Evolutionary conservation across 92 coral and sea anemone species (phyloP), one percentile per base, ranked within the genome.

Genomic region (Umimayanthus kanabou): DNA sequence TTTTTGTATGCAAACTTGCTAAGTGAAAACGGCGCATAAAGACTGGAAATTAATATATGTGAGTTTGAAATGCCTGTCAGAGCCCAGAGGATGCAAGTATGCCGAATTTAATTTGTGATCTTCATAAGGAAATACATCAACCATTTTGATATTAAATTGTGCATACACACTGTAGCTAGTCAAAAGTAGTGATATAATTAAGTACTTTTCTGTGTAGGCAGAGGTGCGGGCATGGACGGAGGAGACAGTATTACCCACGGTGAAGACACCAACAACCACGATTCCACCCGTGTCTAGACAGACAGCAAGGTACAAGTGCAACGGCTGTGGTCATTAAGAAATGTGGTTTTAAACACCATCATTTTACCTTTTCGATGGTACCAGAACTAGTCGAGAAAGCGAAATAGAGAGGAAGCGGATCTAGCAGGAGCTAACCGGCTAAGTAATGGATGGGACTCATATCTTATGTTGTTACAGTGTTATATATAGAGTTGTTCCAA

Each of bases 171-270:
- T 45, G 5, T 9, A 45, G 6, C 39, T 72, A 49, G 43, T 40
- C 29, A 20, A n/a, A 16, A 23, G 22, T 23, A 13, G 69, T 55
- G 39, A 47, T 69, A 6, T 14, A 33, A 4, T 50, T 65, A 22
- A 29, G 67, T 53, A 47, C 61, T 76, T 20, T 73, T 39, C 76
- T 39, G 61, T 53, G 4, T 47, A 96, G 99, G 99, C 93, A 26
- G 99, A 97, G n/a, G 99, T 97, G 9, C 90, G 93, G 73, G 91
- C 89, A 39, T 97, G 99, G 99, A 91, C 99, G 39, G 90, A 92
- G 29, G 94, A 91, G 58, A 89, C 98, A 76, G 99, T 97, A 18
- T 76, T 97, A 23, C 99, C 99, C 1, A 89, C 96, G 37, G 94
- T 97, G 55, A 97, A 97, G 87, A 82, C 95, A 11, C 91, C 96